Evolutionary conservation across 2,888 invertebrate genomes (phyloP), one percentile per base, ranked within the genome.

Genomic region (Drosophila tanythrix): DNA sequence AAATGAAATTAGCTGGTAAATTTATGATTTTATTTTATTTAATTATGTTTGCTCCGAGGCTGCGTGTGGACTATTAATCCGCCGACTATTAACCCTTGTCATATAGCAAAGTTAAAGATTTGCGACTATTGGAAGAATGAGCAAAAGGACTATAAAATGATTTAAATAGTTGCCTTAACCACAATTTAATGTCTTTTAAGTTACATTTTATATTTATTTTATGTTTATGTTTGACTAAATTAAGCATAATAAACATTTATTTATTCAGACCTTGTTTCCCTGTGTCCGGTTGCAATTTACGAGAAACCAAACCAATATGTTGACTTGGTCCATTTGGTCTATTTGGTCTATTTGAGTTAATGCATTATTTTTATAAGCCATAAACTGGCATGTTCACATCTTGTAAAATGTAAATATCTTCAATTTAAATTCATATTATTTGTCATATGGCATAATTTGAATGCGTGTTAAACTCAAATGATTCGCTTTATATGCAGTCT

Each of bases 1-100:
- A 50, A 64, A 29, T 33, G 64, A 38, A 57, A 70, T 70, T 67
- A 70, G 67, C 55, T 68, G 52, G 31, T 59, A 62, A 87, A 82
- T 87, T 82, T 82, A 88, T 76, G 83, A 85, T 89, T 89, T 83
- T 82, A 81, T 87, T 84, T 82, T 62, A 78, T 81, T 77, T 75
- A 56, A 81, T 66, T 72, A 58, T 58, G 36, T 58, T 69, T 58
- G 36, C 66, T 77, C 48, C 36, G 27, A 52, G 27, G 52, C 63
- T 50, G 65, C 56, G 57, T 60, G 70, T 56, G 57, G 36, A 50
- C 57, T 33, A 53, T 43, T 36, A 35, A 76, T 71, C 48, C 3
- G 6, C 13, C 6, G 35, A n/a, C 25, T 7, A 31, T 18, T 18
- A 72, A 38, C 7, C 15, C 6, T 21, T 8, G 25, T 25, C 25